These are phyloP conservation scores for Trypoxylon attenuatum DNA, from an alignment of 2,888 invertebrate species.

Conservation along the genomic window DNA sequence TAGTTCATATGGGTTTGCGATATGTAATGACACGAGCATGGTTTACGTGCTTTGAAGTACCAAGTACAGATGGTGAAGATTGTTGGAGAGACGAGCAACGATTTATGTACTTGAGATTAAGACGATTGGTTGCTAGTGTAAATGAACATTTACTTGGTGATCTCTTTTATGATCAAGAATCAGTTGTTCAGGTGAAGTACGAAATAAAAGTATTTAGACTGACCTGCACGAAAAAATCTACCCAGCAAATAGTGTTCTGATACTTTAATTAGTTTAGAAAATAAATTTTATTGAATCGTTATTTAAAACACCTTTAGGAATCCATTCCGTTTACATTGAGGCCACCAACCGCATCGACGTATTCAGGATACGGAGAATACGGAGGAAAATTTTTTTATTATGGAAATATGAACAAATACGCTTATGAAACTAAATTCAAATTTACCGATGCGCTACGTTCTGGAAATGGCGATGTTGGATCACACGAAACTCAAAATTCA, in stretches of 20 bases:
- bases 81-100: conserved; percentile 70
- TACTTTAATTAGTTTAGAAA: too few relatives aligned
- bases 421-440: conserved; percentile 64
- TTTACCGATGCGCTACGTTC: conserved; percentile 17
- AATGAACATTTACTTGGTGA: conserved; percentile 66
- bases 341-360: conserved; percentile 63
- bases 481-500: conserved; percentile 25
- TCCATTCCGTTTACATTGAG: conserved; percentile 41
- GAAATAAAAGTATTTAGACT: not conserved
- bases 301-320: conserved; percentile 20
- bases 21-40: conserved; percentile 69
- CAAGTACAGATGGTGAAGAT: conserved; percentile 55
- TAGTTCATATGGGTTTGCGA: conserved; percentile 64
- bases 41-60: conserved; percentile 68
- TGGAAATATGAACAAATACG: conserved; percentile 71
- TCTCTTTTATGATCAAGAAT: conserved; percentile 61
- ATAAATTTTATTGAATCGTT: not conserved
- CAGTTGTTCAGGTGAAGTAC: conserved; percentile 39
- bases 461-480: conserved; percentile 33
- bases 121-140: conserved; percentile 66
- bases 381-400: conserved; percentile 69
- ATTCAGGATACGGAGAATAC: conserved; percentile 71
- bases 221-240: too few relatives aligned
- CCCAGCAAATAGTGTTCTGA: too few relatives aligned
- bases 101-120: conserved; percentile 70